Base-by-base conservation (phyloP, 2,888 invertebrate species). In the Zaprionus bogoriensis region DNA sequence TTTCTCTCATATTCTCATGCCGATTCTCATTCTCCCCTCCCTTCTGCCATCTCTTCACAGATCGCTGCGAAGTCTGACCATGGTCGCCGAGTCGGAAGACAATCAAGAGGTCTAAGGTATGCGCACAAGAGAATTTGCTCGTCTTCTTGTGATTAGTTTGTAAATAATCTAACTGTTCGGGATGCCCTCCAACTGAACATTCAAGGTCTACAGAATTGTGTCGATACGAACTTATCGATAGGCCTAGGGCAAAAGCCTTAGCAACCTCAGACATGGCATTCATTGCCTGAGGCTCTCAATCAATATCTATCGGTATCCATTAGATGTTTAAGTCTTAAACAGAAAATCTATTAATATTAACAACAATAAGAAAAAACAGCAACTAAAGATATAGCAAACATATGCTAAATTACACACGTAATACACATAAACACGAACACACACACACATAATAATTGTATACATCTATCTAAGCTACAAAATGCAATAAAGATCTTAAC, bases 11-110 rank as follows among this genome's bases (percentile, higher is more conserved):
- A 6, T 30, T 38, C 10, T 42, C 23, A 51, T 41, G 22, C n/a
- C 6, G 23, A 41, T 28, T 25, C 1, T 41, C 12, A 20, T 1
- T 30, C 25, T 20, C 10, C 25, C 20, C 7, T 42, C 12, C 9
- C 44, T 25, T 4, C 6, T 28, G 39, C 12, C 32, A 7, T 27
- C 12, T 12, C n/a, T 22, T 14, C 45, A 53, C 67, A 91, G 91
- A 88, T 91, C 91, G 48, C 78, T 91, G 62, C 88, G 91, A 70
- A 91, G 91, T 78, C 87, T 91, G 55, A 89, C 90, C 54, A 89
- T 88, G 74, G 89, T 88, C 30, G 89, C 82, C 67, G 88, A 85
- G 71, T 76, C 81, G 12, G 84, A 88, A 53, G 79, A 86, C 53
- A 83, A 73, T 45, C 83, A 88, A 69, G 77, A 82, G 58, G 80